phyloP scores from a whole-genome alignment of 1,140 invertebrate species.

The Acromyrmex charruanus region DNA sequence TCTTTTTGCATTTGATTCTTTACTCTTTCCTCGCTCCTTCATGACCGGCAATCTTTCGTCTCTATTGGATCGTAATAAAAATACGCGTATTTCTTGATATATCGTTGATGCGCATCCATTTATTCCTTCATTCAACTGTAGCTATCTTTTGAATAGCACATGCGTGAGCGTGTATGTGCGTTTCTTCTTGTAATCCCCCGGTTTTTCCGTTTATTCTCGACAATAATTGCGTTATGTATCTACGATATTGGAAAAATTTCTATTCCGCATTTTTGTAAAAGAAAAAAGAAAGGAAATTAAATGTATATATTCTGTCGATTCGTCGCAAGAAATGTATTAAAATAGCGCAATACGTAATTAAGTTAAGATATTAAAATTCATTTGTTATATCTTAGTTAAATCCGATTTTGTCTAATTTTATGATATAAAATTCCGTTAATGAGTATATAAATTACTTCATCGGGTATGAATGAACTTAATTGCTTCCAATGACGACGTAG shows the following conservation, averaged over 20 bases:
- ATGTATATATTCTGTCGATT: background rate
- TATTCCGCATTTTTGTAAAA: constrained; percentile 21
- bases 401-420: background rate
- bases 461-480: constrained; percentile 32
- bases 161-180: background rate
- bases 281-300: background rate
- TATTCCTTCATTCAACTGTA: constrained; percentile 33
- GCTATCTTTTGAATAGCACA: background rate
- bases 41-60: constrained; percentile 41
- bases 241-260: constrained; percentile 38
- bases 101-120: constrained; percentile 60
- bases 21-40: background rate
- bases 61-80: constrained; percentile 29
- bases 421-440: constrained; percentile 1
- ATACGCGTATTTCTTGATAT: constrained; percentile 59
- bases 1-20: constrained; percentile 72
- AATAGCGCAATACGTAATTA: background rate
- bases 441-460: constrained; percentile 16
- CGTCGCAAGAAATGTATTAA: background rate
- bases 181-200: background rate
- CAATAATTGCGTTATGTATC: constrained; percentile 50
- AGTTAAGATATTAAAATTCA: background rate
- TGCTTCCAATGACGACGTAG: constrained; percentile 63
- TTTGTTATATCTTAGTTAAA: background rate
- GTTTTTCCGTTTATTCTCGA: constrained; percentile 40